Conservation (phyloP, 2,113 vertebrate species). For the Morone saxatilis region DNA sequence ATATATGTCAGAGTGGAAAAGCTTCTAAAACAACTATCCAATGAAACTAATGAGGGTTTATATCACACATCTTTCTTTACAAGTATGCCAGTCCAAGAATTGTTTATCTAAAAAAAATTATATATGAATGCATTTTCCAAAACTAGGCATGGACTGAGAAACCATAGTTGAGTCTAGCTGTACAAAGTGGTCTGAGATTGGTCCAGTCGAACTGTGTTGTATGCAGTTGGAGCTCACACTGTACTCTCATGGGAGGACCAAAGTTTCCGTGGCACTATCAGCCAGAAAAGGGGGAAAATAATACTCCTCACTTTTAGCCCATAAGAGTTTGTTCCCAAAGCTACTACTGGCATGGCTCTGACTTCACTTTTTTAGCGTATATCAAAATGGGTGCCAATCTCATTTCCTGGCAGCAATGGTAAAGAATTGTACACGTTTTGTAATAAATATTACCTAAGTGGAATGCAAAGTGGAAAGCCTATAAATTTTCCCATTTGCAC, state of each 20-base stretch:
- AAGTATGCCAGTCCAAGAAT: not conserved
- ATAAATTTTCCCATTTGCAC: no score
- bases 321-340: no score
- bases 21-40: not conserved
- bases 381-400: not conserved
- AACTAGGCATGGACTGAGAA: not conserved
- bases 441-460: not conserved
- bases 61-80: no score
- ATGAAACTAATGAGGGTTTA: not conserved
- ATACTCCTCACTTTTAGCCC: no score
- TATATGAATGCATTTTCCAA: not conserved
- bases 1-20: not conserved
- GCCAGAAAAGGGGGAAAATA: not conserved
- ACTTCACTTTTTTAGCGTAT: not conserved
- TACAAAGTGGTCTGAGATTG: not conserved
- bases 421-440: not conserved
- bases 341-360: not conserved
- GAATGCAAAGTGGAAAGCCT: not conserved
- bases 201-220: not conserved
- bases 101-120: not conserved
- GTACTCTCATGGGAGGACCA: not conserved
- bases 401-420: not conserved
- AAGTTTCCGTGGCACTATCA: not conserved
- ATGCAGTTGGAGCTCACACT: not conserved
- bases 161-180: no score